Base-by-base conservation (phyloP, 2,113 vertebrate genomes). In the Oncorhynchus keta region DNA sequence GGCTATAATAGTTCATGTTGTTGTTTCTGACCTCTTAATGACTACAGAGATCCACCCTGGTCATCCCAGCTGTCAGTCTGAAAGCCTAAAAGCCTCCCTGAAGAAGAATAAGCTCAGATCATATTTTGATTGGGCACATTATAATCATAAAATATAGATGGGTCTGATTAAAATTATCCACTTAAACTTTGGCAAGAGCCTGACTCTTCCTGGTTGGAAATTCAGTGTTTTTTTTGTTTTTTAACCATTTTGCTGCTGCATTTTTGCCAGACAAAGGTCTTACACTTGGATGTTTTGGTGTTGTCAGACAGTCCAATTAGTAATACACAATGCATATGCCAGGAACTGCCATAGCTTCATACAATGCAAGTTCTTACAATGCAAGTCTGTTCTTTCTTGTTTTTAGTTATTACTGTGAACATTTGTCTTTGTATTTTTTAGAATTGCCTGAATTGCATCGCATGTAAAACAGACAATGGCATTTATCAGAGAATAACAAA, bases 121-220 rank as follows among this genome's bases (percentile, higher is more conserved):
- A 89, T 79, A 81, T 3, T 88, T 84, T 88, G 87, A 91, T 90
- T 77, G 79, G 81, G 78, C 78, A 82, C 87, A 88, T 91, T 90
- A 89, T 83, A 81, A 76, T 89, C 87, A 90, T 91, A 82, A 90
- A 91, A 90, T 90, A 90, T 92, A 90, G 80, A 90, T 89, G 24
- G 9, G 83, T 85, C 76, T 79, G 79, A 90, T 86, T 88, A 77
- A 83, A 91, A 88, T 87, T 72, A 85, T 82, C 83, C 90, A 91
- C 88, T 93, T 92, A 89, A 90, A 91, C 79, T 90, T 93, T 91
- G 89, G 87, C 89, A 90, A 83, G 78, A 81, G 84, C 77, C 77
- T 28, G 84, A 85, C 79, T 73, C 77, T 80, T 80, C 81, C 78
- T 84, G 78, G 86, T 85, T 84, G 81, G 80, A 2, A 81, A 88